A percentile compares a stretch with the other conserved stretches of the same genome.
Evolutionary conservation across 2,888 invertebrate species (phyloP).

Genomic region (Achlya flavicornis): DNA sequence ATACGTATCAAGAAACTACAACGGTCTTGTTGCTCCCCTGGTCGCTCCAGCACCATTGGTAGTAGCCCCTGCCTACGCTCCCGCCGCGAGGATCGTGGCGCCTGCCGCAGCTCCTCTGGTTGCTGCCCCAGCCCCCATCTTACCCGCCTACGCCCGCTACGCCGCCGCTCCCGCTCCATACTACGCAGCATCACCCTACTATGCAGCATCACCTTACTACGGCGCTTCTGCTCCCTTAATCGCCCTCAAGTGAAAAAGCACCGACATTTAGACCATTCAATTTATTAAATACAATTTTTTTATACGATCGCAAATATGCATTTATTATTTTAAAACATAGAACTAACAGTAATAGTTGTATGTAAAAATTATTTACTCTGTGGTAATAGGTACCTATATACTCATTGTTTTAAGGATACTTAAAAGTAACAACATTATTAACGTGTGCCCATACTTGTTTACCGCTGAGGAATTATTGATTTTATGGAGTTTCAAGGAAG

Average conservation of each 20-base stretch:
- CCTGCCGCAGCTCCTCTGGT: constrained; percentile 40
- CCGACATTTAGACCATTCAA: constrained; percentile 45
- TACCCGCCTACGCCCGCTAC: constrained; percentile 47
- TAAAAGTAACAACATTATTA: constrained; percentile 15
- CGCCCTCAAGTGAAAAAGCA: constrained; percentile 63
- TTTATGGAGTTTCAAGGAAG: constrained; percentile 56
- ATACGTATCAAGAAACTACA: constrained; percentile 85
- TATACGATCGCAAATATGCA: constrained; percentile 10
- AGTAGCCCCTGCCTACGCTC: constrained; percentile 50
- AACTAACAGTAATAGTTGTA: neutral
- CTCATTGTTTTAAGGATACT: neutral
- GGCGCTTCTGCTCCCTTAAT: constrained; percentile 65
- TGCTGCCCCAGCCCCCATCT: constrained; percentile 37
- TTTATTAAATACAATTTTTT: constrained; percentile 38
- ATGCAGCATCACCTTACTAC: constrained; percentile 48
- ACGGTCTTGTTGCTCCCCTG: constrained; percentile 71
- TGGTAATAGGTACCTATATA: neutral
- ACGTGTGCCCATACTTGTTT: constrained; percentile 29
- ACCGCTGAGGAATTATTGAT: constrained; percentile 25
- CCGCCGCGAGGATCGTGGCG: constrained; percentile 36
- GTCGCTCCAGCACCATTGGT: constrained; percentile 72
- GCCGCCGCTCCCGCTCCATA: constrained; percentile 41
- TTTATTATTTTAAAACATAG: constrained; percentile 15
- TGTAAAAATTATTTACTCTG: no score
- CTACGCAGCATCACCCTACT: constrained; percentile 31